phyloP scores from a whole-genome alignment of 2,797 vertebrate species.

The Peromyscus melanophrys region DNA sequence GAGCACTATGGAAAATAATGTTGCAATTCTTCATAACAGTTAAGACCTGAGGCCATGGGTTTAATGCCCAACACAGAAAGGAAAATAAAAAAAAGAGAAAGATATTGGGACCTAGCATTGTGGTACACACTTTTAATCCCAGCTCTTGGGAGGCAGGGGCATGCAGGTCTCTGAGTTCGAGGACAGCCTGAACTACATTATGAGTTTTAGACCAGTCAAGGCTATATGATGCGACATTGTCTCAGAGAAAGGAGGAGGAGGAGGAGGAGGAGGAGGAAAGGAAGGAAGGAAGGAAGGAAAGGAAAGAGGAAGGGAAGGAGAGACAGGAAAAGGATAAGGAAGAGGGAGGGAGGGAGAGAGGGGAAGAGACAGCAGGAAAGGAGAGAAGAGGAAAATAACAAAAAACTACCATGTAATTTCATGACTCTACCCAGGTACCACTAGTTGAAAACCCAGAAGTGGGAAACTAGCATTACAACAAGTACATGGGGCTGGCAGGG shows the following conservation, averaged over 20 bases:
- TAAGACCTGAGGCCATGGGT: not conserved
- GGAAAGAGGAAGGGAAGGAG: not conserved
- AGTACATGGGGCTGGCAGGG: too few species aligned
- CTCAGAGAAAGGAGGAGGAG: too few species aligned
- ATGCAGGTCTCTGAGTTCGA: not conserved
- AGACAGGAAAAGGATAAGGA: not conserved
- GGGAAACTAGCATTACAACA: not conserved
- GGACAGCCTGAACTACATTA: not conserved
- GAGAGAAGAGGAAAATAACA: not conserved
- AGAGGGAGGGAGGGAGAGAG: not conserved
- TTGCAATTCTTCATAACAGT: not conserved
- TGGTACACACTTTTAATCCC: not conserved
- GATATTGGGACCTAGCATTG: not conserved
- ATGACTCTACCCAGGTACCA: not conserved
- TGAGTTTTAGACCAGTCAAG: not conserved
- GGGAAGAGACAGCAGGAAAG: too few species aligned
- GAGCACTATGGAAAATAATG: not conserved
- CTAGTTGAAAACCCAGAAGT: not conserved
- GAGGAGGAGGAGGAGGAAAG: not conserved
- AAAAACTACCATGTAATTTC: not conserved
- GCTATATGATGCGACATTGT: not conserved
- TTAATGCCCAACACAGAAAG: not conserved
- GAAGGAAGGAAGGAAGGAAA: rapidly evolving
- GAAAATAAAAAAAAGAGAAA: not conserved
- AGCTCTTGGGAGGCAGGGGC: not conserved